Evolutionary conservation across 2,113 vertebrate genomes (phyloP).

Genomic region (Colinus virginianus): DNA sequence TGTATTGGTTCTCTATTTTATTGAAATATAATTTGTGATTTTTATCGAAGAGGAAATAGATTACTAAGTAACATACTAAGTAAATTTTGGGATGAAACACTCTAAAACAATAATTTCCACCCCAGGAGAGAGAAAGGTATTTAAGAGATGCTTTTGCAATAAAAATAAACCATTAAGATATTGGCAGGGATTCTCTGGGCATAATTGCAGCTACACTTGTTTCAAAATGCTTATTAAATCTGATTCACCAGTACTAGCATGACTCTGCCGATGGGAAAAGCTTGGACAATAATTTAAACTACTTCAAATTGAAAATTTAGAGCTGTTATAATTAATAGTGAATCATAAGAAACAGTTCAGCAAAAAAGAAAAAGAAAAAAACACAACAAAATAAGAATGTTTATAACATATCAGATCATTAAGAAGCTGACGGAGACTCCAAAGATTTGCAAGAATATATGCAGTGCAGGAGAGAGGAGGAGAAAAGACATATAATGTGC

Average conservation of each 20-base stretch:
- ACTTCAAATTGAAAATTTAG: conserved; percentile 48
- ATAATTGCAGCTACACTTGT: conserved; percentile 28
- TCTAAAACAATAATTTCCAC: conserved; percentile 7
- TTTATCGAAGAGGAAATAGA: neutral
- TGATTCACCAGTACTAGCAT: conserved; percentile 13
- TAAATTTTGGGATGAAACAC: neutral
- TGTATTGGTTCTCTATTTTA: neutral
- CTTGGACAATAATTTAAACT: conserved; percentile 24
- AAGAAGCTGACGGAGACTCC: neutral
- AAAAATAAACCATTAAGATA: conserved; percentile 26
- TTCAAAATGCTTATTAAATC: conserved; percentile 54
- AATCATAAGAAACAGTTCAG: conserved; percentile 35
- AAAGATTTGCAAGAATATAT: neutral
- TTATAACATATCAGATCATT: neutral
- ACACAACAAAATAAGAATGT: neutral
- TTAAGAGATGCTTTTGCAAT: conserved; percentile 45
- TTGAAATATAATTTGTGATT: neutral
- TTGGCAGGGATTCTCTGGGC: conserved; percentile 24
- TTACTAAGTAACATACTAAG: neutral
- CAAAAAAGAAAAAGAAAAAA: neutral
- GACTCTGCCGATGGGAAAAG: neutral
- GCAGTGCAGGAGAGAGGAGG: neutral
- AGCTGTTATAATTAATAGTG: conserved; percentile 44
- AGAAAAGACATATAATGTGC: neutral
- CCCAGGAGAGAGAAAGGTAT: conserved; percentile 26